Evolutionary conservation across 2,888 invertebrate species (phyloP).

Genomic region (Cancer borealis): DNA sequence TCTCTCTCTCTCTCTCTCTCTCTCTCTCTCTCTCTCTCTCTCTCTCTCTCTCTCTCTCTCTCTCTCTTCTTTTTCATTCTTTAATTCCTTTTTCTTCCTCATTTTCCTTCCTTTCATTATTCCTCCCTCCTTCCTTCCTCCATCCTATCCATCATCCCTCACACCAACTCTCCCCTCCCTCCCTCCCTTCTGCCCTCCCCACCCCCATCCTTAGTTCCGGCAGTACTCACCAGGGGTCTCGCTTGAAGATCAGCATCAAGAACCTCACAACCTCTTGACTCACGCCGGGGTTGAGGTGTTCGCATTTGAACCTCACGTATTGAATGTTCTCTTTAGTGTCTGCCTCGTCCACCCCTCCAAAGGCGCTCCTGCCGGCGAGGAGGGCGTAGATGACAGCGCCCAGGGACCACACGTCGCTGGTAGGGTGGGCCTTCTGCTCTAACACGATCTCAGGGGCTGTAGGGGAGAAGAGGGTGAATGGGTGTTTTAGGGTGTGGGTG

Average conservation of each 20-base stretch:
- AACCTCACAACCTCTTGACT: slow-evolving; percentile 96
- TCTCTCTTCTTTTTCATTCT: too few relatives aligned
- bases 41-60: too few relatives aligned
- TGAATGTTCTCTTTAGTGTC: slow-evolving; percentile 95
- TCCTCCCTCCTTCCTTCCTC: neutral
- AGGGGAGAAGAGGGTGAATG: slow-evolving; percentile 79
- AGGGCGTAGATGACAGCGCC: slow-evolving; percentile 95
- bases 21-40: neutral
- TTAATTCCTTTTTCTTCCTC: neutral
- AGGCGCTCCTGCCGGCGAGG: slow-evolving; percentile 95
- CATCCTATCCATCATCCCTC: too few relatives aligned
- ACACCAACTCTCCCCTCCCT: too few relatives aligned
- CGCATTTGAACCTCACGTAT: slow-evolving; percentile 95
- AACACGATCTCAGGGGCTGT: slow-evolving; percentile 92
- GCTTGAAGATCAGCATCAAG: slow-evolving; percentile 96
- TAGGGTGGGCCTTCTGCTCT: slow-evolving; percentile 92
- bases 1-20: neutral
- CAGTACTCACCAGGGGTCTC: slow-evolving; percentile 89
- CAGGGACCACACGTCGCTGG: slow-evolving; percentile 97
- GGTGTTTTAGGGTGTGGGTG: neutral
- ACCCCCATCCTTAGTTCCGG: too few relatives aligned
- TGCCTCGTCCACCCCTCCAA: slow-evolving; percentile 88
- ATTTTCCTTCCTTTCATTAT: neutral
- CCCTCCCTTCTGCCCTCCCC: too few relatives aligned
- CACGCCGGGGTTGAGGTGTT: slow-evolving; percentile 95